Conservation (phyloP, 2,888 invertebrate genomes). For the Chrysomela aeneicollis region DNA sequence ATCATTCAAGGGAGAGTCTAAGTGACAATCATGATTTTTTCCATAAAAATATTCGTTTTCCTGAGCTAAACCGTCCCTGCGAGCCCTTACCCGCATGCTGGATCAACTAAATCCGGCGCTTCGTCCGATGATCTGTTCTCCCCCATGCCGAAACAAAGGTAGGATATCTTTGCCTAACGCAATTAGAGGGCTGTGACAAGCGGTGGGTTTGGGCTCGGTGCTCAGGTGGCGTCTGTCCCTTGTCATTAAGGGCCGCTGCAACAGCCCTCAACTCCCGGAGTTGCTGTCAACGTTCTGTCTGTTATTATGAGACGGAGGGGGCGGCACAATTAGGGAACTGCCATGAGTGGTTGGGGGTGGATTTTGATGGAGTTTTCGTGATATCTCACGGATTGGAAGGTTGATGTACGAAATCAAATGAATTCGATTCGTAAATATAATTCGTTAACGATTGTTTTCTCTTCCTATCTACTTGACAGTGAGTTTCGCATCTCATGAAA, state of each 20-base stretch:
- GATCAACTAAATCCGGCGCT: neutral
- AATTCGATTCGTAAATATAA: no score
- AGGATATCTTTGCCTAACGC: constrained; percentile 21
- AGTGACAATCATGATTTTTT: no score
- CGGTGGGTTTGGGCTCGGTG: constrained; percentile 12
- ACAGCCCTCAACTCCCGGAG: constrained; percentile 21
- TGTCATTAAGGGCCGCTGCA: constrained; percentile 34
- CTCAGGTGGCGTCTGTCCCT: constrained; percentile 39
- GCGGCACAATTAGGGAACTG: neutral
- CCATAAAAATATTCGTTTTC: no score
- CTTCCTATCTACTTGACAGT: no score
- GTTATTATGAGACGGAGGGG: neutral
- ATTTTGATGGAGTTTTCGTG: neutral
- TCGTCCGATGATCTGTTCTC: neutral
- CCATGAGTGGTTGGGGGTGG: neutral
- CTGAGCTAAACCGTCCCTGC: no score
- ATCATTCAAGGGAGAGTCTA: no score
- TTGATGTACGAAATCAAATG: neutral
- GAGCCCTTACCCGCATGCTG: no score
- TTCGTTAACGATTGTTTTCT: no score
- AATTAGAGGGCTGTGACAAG: constrained; percentile 22
- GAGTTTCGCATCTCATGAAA: no score
- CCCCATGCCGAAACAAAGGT: constrained; percentile 12
- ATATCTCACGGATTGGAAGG: neutral
- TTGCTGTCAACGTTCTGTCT: constrained; percentile 25